Conservation (phyloP, 2,797 vertebrate species). For the Antennarius maculatus region DNA sequence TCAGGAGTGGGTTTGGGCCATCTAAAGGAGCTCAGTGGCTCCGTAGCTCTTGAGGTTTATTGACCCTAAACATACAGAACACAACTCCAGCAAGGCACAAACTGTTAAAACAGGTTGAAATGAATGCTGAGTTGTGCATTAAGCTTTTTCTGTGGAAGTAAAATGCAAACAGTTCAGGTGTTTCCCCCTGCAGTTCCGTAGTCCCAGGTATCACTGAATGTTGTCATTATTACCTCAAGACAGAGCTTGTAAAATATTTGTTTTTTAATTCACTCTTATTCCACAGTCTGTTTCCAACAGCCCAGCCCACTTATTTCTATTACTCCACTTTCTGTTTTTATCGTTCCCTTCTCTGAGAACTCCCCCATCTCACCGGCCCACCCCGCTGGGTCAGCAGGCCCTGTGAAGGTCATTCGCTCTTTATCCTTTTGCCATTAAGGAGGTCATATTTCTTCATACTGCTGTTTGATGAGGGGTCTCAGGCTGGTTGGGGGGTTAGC, state of each 20-base stretch:
- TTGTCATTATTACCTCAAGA: conserved; percentile 36
- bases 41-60: conserved; percentile 35
- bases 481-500: conserved; percentile 12
- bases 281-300: conserved; percentile 27
- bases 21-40: conserved; percentile 27
- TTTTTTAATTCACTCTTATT: conserved; percentile 69
- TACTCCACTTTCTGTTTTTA: conserved; percentile 36
- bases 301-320: conserved; percentile 58
- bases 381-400: conserved; percentile 52
- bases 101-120: conserved; percentile 1
- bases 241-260: conserved; percentile 54
- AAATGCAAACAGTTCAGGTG: background rate
- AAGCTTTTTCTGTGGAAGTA: conserved; percentile 1
- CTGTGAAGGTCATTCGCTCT: conserved; percentile 55
- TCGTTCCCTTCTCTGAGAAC: conserved; percentile 28
- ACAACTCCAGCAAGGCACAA: conserved; percentile 9
- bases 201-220: conserved; percentile 2
- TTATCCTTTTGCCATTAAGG: conserved; percentile 48
- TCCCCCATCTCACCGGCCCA: conserved; percentile 31
- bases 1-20: conserved; percentile 21
- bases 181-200: background rate
- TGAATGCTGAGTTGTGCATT: background rate
- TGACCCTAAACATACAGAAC: conserved; percentile 21
- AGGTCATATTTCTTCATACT: conserved; percentile 65
- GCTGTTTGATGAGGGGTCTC: conserved; percentile 30